phyloP scores from a whole-genome alignment of 2,888 invertebrate genomes.

The Plebejus melissa region DNA sequence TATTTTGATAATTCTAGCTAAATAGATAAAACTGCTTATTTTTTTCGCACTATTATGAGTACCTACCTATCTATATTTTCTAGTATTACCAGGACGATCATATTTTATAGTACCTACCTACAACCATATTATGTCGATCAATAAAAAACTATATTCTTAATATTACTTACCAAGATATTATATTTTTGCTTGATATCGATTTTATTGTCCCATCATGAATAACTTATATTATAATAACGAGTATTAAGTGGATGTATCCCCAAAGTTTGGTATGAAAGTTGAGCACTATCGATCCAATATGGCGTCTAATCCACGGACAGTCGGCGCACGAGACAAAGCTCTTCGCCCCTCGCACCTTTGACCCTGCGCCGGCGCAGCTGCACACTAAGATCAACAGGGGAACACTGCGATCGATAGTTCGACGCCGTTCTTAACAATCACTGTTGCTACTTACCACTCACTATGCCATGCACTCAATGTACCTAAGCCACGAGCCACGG shows the following conservation, averaged over 20 bases:
- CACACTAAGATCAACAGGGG: slow-evolving; percentile 64
- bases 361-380: slow-evolving; percentile 73
- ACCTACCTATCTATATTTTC: too few species aligned
- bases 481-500: neutral
- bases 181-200: neutral
- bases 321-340: slow-evolving; percentile 58
- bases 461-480: slow-evolving; percentile 6
- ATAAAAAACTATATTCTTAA: neutral
- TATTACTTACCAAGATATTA: neutral
- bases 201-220: neutral
- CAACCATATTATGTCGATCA: too few species aligned
- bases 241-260: slow-evolving; percentile 9
- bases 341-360: slow-evolving; percentile 63
- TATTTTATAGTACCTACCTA: too few species aligned
- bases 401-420: slow-evolving; percentile 61
- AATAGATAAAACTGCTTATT: neutral
- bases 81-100: neutral
- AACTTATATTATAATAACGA: neutral
- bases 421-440: slow-evolving; percentile 34
- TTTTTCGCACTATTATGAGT: too few species aligned
- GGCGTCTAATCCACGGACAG: slow-evolving; percentile 52
- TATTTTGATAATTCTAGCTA: neutral
- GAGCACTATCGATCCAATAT: slow-evolving; percentile 51
- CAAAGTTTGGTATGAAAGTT: slow-evolving; percentile 2
- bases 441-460: slow-evolving; percentile 28